Percentiles rank a stretch among this genome's conserved stretches.
phyloP scores from a whole-genome alignment of 2,888 invertebrate species.

The Amphimallon solstitiale region DNA sequence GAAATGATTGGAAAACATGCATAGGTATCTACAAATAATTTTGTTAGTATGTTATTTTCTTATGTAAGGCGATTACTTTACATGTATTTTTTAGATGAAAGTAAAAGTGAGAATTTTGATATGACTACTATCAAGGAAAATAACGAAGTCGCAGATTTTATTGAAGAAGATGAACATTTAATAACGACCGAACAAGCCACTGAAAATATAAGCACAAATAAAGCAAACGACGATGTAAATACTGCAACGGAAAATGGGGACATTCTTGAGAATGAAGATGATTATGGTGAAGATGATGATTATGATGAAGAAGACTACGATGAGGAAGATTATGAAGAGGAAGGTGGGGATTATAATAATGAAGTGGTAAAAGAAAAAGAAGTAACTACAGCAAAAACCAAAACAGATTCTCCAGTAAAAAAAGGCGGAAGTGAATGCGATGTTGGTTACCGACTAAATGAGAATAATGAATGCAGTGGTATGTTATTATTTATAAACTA shows the following conservation, averaged over 20 bases:
- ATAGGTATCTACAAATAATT: slow-evolving; percentile 48
- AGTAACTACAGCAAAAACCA: slow-evolving; percentile 33
- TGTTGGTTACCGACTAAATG: slow-evolving; percentile 63
- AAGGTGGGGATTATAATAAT: slow-evolving; percentile 2
- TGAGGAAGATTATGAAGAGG: slow-evolving; percentile 35
- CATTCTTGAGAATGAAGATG: slow-evolving; percentile 43
- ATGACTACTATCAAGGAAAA: not conserved
- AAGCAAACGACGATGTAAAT: slow-evolving; percentile 39
- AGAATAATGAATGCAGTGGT: slow-evolving; percentile 63
- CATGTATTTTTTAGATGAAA: no score
- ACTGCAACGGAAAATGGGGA: slow-evolving; percentile 44
- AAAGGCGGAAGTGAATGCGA: slow-evolving; percentile 49
- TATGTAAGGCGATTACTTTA: no score
- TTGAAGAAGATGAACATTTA: not conserved
- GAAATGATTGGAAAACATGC: slow-evolving; percentile 58
- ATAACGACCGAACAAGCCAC: not conserved
- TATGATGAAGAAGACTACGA: slow-evolving; percentile 40
- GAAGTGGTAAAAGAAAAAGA: slow-evolving; percentile 19
- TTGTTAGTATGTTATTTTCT: not conserved
- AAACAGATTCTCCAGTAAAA: slow-evolving; percentile 18
- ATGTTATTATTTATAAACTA: slow-evolving; percentile 44
- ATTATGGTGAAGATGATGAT: slow-evolving; percentile 35
- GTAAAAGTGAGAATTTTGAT: no score
- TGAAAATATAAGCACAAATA: slow-evolving; percentile 5
- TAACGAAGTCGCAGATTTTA: not conserved